These are phyloP conservation scores for Drosophila lacicola DNA, from an alignment of 2,888 invertebrate species.

Conservation along the genomic window DNA sequence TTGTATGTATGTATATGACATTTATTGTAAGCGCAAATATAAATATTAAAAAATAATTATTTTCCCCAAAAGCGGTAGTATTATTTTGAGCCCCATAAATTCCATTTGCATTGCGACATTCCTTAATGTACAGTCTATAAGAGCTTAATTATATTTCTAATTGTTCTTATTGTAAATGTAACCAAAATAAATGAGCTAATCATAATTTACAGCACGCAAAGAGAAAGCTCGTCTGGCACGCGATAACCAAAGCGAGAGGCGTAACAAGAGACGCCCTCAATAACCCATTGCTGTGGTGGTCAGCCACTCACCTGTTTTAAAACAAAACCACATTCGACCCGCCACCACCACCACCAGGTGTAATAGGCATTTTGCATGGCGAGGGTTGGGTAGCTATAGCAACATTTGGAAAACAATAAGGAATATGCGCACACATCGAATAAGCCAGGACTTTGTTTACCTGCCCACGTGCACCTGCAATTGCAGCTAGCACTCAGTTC, in stretches of 20 bases:
- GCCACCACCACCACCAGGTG: conserved; percentile 3
- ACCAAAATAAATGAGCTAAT: conserved; percentile 57
- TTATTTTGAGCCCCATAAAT: background rate
- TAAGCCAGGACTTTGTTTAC: conserved; percentile 64
- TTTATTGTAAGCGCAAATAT: background rate
- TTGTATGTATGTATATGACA: background rate
- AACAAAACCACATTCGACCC: background rate
- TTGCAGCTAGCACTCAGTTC: conserved; percentile 65
- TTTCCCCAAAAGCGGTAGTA: background rate
- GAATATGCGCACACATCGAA: conserved; percentile 32
- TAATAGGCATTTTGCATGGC: conserved; percentile 58
- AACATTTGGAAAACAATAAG: conserved; percentile 74
- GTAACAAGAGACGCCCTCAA: conserved; percentile 65
- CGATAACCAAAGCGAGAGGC: conserved; percentile 38
- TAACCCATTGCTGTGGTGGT: conserved; percentile 39
- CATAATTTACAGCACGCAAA: conserved; percentile 68
- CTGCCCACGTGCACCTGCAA: conserved; percentile 56
- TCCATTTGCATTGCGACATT: background rate
- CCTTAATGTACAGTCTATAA: background rate
- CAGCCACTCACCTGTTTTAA: conserved; percentile 23
- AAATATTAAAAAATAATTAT: background rate
- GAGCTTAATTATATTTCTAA: conserved; percentile 22
- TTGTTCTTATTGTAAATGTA: conserved; percentile 24
- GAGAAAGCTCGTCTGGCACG: conserved; percentile 35
- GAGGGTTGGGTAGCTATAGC: conserved; percentile 81